These are phyloP conservation scores for Sciurus carolinensis DNA, from an alignment of 2,797 vertebrate species.

Conservation along the genomic window DNA sequence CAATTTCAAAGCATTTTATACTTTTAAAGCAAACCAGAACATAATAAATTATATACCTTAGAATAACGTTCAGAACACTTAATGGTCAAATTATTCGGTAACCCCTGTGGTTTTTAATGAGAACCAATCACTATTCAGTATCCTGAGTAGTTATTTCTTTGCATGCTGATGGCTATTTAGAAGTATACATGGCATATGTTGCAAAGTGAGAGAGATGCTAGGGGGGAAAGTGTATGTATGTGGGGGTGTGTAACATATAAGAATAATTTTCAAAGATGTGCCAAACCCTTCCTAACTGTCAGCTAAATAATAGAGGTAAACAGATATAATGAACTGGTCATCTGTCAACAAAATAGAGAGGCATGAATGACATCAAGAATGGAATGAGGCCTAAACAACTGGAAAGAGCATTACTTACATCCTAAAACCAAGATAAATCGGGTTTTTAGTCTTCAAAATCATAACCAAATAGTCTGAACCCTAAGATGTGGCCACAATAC, in stretches of 20 bases:
- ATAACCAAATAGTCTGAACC: neutral
- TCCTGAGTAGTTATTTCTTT: constrained; percentile 55
- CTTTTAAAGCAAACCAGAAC: constrained; percentile 72
- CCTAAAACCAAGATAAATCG: constrained; percentile 41
- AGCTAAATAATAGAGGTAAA: constrained; percentile 3
- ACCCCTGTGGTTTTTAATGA: constrained; percentile 67
- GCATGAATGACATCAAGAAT: neutral
- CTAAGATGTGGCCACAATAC: neutral
- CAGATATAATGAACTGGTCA: neutral
- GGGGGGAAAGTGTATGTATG: neutral
- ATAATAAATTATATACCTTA: constrained; percentile 70
- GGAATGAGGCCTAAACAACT: neutral
- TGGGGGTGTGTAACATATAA: neutral
- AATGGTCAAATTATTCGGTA: constrained; percentile 62
- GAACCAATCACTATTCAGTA: constrained; percentile 27
- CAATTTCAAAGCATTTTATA: constrained; percentile 75
- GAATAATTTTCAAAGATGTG: constrained; percentile 59
- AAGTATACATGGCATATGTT: neutral
- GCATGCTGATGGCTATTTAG: constrained; percentile 43
- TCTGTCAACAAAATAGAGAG: constrained; percentile 51
- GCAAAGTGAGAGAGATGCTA: constrained; percentile 19
- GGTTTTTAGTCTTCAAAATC: constrained; percentile 11
- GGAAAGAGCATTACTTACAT: constrained; percentile 14
- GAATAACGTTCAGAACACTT: constrained; percentile 71
- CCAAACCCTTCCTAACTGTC: constrained; percentile 30